Conservation (phyloP, 2,888 invertebrate species). For the Teinopalpus imperialis region DNA sequence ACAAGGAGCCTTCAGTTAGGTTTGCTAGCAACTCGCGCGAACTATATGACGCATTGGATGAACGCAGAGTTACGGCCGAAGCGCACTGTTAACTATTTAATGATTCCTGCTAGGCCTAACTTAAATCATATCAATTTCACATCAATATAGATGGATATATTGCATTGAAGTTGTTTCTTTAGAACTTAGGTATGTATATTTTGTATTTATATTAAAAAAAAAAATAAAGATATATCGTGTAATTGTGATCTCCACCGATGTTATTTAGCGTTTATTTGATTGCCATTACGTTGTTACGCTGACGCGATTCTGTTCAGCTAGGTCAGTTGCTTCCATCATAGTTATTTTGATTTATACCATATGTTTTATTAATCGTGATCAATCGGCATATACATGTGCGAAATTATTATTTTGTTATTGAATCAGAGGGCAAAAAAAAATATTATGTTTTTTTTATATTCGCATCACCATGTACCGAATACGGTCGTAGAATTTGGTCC, state of each 20-base stretch:
- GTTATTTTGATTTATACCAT: conserved; percentile 61
- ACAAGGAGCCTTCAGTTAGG: conserved; percentile 27
- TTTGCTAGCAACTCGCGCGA: conserved; percentile 22
- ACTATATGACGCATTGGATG: background rate
- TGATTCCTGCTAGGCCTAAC: conserved; percentile 65
- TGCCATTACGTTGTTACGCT: conserved; percentile 76
- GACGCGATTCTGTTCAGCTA: conserved; percentile 63
- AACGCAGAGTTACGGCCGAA: conserved; percentile 34
- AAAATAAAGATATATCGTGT: conserved; percentile 69
- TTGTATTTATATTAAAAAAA: conserved; percentile 70
- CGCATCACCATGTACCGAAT: conserved; percentile 69
- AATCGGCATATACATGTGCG: conserved; percentile 54
- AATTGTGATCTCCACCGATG: conserved; percentile 82
- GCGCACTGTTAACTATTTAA: conserved; percentile 65
- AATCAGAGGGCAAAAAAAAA: conserved; percentile 52
- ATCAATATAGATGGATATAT: conserved; percentile 74
- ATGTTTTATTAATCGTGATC: conserved; percentile 66
- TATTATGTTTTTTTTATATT: conserved; percentile 48
- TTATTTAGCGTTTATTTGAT: conserved; percentile 77
- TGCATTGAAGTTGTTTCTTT: conserved; percentile 75
- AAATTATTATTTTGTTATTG: conserved; percentile 60
- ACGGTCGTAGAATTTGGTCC: conserved; percentile 69
- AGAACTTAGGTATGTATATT: conserved; percentile 70
- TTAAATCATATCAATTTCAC: conserved; percentile 73
- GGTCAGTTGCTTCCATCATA: conserved; percentile 74